Evolutionary conservation across 2,888 invertebrate species (phyloP).

Genomic region (Choristoneura rosaceana): DNA sequence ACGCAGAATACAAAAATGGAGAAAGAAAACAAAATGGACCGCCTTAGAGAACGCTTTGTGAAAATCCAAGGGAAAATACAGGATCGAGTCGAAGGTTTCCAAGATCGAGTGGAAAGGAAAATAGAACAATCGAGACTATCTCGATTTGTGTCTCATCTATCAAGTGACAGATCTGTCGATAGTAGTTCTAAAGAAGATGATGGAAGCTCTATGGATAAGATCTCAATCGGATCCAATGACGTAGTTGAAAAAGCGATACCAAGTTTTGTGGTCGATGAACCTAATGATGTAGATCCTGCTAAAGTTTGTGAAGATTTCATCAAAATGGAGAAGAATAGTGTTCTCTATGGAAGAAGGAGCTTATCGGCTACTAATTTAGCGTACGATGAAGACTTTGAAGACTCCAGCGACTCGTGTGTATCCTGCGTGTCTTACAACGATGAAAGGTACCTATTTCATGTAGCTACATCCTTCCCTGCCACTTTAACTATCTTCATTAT

Average conservation of each 20-base stretch:
- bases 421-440: slow-evolving; percentile 70
- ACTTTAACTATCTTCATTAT: neutral
- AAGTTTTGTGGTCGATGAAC: slow-evolving; percentile 67
- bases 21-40: slow-evolving; percentile 71
- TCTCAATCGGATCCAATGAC: slow-evolving; percentile 56
- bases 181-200: slow-evolving; percentile 51
- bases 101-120: slow-evolving; percentile 75
- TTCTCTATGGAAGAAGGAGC: slow-evolving; percentile 61
- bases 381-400: slow-evolving; percentile 58
- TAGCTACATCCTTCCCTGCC: neutral
- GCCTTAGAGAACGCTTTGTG: slow-evolving; percentile 66
- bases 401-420: slow-evolving; percentile 69
- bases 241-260: slow-evolving; percentile 56
- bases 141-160: slow-evolving; percentile 68
- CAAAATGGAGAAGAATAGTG: slow-evolving; percentile 65
- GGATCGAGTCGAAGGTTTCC: slow-evolving; percentile 74
- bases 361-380: slow-evolving; percentile 68
- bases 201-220: slow-evolving; percentile 48
- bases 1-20: slow-evolving; percentile 58
- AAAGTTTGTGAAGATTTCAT: slow-evolving; percentile 68
- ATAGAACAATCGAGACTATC: slow-evolving; percentile 67
- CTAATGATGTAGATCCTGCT: slow-evolving; percentile 56
- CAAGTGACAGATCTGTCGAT: slow-evolving; percentile 69
- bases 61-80: slow-evolving; percentile 77
- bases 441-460: slow-evolving; percentile 63